phyloP scores from a whole-genome alignment of 2,113 vertebrate genomes.

The Regulus satrapa region DNA sequence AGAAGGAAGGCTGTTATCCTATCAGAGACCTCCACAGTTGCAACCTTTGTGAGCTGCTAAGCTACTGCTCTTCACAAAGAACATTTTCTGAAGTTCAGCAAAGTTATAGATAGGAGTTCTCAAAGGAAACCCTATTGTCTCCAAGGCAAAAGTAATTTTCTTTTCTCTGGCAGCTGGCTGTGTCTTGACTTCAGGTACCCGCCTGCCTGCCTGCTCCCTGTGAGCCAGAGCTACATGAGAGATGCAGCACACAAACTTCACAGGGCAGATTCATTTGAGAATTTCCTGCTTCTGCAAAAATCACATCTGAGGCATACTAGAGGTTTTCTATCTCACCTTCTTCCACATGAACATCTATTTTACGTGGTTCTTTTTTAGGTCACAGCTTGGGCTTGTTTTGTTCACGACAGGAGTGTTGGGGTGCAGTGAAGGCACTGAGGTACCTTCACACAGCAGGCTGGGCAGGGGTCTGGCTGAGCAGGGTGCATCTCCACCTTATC shows the following conservation, averaged over 20 bases:
- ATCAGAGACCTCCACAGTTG: neutral
- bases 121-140: neutral
- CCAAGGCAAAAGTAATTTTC: neutral
- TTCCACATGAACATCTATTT: fast-evolving
- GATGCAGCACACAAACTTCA: neutral
- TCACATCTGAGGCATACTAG: neutral
- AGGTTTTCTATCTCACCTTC: neutral
- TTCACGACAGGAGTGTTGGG: neutral
- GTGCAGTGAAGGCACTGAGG: neutral
- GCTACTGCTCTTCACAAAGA: neutral
- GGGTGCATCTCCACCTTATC: neutral
- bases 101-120: neutral
- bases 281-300: neutral
- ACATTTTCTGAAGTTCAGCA: neutral
- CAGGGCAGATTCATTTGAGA: neutral
- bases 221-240: neutral
- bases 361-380: neutral
- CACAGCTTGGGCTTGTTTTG: neutral
- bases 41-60: neutral
- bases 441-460: fast-evolving
- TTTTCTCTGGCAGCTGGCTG: neutral
- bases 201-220: neutral
- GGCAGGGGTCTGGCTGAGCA: neutral
- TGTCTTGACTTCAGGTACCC: neutral
- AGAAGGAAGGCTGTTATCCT: neutral